Evolutionary conservation across 2,113 vertebrate species (phyloP).

Genomic region (Aegypius monachus): DNA sequence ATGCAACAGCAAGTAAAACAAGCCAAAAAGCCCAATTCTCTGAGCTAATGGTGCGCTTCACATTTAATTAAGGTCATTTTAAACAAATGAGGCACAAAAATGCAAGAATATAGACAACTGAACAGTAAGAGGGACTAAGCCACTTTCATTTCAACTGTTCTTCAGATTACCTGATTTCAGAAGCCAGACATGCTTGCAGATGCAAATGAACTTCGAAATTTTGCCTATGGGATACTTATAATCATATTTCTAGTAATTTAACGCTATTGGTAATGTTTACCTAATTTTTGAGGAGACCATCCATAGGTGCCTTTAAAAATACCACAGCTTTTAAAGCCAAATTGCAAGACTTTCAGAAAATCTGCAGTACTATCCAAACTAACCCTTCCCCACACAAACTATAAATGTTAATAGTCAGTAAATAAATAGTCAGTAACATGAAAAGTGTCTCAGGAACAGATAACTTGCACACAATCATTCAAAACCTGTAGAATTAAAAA

Average conservation of each 20-base stretch:
- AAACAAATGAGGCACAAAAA: conserved; percentile 18
- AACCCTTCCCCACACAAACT: not conserved
- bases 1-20: not conserved
- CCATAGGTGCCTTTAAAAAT: not conserved
- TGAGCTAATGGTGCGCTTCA: not conserved
- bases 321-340: not conserved
- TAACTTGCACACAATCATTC: not conserved
- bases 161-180: not conserved
- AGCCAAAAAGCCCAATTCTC: not conserved
- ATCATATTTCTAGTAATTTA: not conserved
- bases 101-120: not conserved
- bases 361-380: not conserved
- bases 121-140: not conserved
- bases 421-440: not conserved
- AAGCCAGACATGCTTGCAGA: not conserved
- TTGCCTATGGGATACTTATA: not conserved
- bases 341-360: not conserved
- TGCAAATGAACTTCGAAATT: not conserved
- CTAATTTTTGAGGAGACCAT: not conserved
- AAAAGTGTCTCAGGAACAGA: not conserved
- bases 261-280: not conserved
- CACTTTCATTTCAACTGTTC: not conserved
- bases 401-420: not conserved
- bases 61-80: not conserved
- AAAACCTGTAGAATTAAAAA: not conserved